phyloP scores from a whole-genome alignment of 2,113 vertebrate genomes.

The Cottus gobio region DNA sequence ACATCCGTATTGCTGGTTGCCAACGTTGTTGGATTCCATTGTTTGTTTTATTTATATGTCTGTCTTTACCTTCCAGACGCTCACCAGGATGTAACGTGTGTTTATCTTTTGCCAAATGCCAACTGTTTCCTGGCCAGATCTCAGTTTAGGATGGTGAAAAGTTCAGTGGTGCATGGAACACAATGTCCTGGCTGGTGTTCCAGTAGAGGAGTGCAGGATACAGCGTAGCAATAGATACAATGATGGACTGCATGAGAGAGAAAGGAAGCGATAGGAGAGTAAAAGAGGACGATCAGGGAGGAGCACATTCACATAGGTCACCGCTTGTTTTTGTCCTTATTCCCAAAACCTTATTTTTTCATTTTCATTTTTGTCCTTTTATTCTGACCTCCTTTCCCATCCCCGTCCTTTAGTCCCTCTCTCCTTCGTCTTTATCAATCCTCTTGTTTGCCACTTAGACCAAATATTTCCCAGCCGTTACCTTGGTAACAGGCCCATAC shows the following conservation, averaged over 20 bases:
- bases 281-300: constrained; percentile 32
- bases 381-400: constrained; percentile 24
- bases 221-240: neutral
- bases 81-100: neutral
- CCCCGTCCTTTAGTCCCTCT: constrained; percentile 31
- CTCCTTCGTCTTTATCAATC: constrained; percentile 61
- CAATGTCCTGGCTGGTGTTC: constrained; percentile 36
- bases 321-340: constrained; percentile 5
- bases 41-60: neutral
- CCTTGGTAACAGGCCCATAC: constrained; percentile 80
- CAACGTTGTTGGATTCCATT: neutral
- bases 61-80: neutral
- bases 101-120: neutral
- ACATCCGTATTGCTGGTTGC: neutral
- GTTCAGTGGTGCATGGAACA: constrained; percentile 18
- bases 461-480: constrained; percentile 77
- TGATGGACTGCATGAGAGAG: constrained; percentile 8
- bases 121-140: neutral
- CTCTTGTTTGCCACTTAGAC: constrained; percentile 53
- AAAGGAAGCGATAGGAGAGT: constrained; percentile 27
- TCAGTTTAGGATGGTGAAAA: neutral
- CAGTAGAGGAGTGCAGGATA: constrained; percentile 11
- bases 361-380: neutral
- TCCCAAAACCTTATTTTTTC: neutral
- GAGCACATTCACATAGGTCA: constrained; percentile 39